Conservation (phyloP, 2,888 invertebrate genomes). For the Caenorhabditis sp. region DNA sequence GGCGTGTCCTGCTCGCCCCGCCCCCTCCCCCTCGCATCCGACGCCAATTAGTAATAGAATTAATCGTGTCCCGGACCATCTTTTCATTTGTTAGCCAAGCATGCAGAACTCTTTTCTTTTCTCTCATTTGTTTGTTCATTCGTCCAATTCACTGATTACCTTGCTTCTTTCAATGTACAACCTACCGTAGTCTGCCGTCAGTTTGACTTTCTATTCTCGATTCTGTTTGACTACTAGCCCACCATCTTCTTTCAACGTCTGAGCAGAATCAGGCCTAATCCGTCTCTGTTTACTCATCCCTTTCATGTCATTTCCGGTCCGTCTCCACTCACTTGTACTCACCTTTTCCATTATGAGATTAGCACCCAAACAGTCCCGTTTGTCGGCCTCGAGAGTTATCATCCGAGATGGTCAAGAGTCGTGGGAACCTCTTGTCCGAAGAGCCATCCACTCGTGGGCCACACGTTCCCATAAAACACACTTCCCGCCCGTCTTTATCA, state of each 20-base stretch:
- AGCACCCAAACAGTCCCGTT: not conserved
- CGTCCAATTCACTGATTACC: not conserved
- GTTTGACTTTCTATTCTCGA: no score
- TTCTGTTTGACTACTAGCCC: no score
- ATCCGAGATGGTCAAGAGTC: conserved; percentile 32
- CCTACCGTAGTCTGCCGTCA: no score
- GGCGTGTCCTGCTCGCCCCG: conserved; percentile 11
- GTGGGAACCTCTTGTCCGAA: conserved; percentile 22
- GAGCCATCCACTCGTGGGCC: not conserved
- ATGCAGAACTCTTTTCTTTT: conserved; percentile 9
- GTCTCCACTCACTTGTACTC: conserved; percentile 7
- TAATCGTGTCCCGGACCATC: no score
- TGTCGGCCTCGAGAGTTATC: conserved; percentile 15
- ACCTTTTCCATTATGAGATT: conserved; percentile 37
- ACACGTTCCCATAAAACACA: conserved; percentile 31
- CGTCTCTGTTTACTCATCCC: conserved; percentile 17
- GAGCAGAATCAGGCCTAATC: no score
- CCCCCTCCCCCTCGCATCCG: conserved; percentile 12
- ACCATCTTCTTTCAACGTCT: no score
- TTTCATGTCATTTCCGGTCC: conserved; percentile 35
- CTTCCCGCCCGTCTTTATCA: conserved; percentile 22
- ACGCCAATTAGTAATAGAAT: conserved; percentile 30
- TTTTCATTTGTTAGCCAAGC: no score
- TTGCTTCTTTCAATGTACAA: no score
- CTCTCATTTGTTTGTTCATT: not conserved